Percentiles rank a stretch among this genome's conserved stretches.
phyloP scores from a whole-genome alignment of 2,797 vertebrate species.

The Labeo calbasu region DNA sequence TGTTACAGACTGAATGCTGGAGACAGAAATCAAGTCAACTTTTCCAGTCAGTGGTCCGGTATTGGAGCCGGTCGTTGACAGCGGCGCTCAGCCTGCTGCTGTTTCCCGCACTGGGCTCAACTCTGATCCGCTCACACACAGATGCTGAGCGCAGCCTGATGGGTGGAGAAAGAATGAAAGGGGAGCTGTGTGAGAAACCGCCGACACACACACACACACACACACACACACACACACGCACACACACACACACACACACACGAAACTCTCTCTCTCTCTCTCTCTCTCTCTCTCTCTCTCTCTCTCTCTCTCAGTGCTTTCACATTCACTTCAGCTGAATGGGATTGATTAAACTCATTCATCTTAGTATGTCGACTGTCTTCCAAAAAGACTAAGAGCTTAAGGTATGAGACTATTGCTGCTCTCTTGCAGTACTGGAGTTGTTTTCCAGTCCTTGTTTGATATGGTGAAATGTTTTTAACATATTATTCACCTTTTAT shows the following conservation, averaged over 20 bases:
- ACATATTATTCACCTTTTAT: not conserved
- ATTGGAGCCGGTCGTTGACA: not conserved
- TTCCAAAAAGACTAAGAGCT: not conserved
- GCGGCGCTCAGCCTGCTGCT: slow-evolving; percentile 21
- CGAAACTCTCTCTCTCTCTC: not conserved
- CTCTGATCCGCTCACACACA: slow-evolving; percentile 47
- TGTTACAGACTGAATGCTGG: slow-evolving; percentile 1
- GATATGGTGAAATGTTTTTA: not conserved
- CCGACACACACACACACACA: slow-evolving; percentile 55
- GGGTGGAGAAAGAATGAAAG: slow-evolving; percentile 70
- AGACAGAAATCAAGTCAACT: slow-evolving; percentile 16
- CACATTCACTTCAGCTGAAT: not conserved
- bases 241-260: too few relatives aligned
- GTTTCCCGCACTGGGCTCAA: slow-evolving; percentile 26
- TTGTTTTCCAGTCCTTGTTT: not conserved
- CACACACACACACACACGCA: slow-evolving; percentile 42
- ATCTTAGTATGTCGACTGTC: not conserved
- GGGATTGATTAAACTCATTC: not conserved
- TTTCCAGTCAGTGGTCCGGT: slow-evolving; percentile 9
- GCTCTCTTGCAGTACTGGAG: not conserved
- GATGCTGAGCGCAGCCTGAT: slow-evolving; percentile 61
- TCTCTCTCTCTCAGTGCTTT: not conserved
- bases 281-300: slow-evolving; percentile 27
- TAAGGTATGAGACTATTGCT: not conserved
- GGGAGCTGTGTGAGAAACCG: slow-evolving; percentile 64